Percentiles rank a stretch among this genome's conserved stretches.
phyloP scores from a whole-genome alignment of 1,140 invertebrate species.

The Lethrus apterus region DNA sequence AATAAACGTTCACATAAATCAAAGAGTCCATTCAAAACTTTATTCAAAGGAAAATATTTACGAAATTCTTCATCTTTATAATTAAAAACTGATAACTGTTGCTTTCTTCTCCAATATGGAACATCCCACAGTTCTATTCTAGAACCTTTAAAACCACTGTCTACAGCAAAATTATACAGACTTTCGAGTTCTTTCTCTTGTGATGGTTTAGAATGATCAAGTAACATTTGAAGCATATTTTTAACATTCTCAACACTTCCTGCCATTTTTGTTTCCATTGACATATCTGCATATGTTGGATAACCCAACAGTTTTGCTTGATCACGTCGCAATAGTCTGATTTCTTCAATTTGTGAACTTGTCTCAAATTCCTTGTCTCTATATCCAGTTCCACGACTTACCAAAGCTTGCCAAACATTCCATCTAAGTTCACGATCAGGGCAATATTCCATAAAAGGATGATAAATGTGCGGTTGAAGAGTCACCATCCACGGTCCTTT shows the following conservation, averaged over 20 bases:
- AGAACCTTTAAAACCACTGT: constrained; percentile 60
- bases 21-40: constrained; percentile 70
- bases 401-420: constrained; percentile 75
- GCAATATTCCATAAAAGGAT: constrained; percentile 75
- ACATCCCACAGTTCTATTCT: constrained; percentile 75
- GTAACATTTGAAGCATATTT: constrained; percentile 61
- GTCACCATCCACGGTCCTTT: constrained; percentile 74
- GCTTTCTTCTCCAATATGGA: constrained; percentile 75
- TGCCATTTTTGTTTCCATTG: constrained; percentile 93
- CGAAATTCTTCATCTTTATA: constrained; percentile 63
- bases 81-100: constrained; percentile 54
- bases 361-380: constrained; percentile 60
- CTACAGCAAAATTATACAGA: constrained; percentile 67
- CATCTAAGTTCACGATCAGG: constrained; percentile 65
- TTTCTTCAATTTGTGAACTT: constrained; percentile 53
- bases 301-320: constrained; percentile 75
- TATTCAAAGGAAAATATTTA: constrained; percentile 77
- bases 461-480: constrained; percentile 61
- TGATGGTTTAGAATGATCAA: constrained; percentile 57
- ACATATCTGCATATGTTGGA: constrained; percentile 72
- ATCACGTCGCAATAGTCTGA: constrained; percentile 58
- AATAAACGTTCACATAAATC: constrained; percentile 69
- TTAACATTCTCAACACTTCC: constrained; percentile 71
- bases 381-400: constrained; percentile 59
- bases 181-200: constrained; percentile 69